Evolutionary conservation across 2,113 vertebrate genomes (phyloP).

Genomic region (Aptenodytes patagonicus): DNA sequence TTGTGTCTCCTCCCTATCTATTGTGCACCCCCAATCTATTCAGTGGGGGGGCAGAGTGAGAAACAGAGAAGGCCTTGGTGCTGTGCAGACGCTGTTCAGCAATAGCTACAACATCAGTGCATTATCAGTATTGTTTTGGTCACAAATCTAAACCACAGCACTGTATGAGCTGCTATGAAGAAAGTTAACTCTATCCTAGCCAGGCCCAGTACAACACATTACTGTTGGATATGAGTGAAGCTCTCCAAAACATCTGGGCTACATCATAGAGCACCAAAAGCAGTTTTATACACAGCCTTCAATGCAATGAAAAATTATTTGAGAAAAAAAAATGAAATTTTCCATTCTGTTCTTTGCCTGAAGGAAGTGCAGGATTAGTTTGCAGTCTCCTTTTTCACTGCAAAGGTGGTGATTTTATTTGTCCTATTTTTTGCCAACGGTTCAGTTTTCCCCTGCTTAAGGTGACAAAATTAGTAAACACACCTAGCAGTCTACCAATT

Average conservation of each 20-base stretch:
- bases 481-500: accelerated
- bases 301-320: not conserved
- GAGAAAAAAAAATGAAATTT: not conserved
- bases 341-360: not conserved
- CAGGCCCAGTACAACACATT: accelerated
- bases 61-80: not conserved
- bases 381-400: not conserved
- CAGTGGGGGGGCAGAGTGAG: accelerated
- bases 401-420: not conserved
- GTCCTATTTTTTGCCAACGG: not conserved
- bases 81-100: not conserved
- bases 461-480: not conserved
- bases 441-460: not conserved
- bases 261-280: accelerated
- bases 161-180: not conserved
- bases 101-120: not conserved
- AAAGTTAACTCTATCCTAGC: not conserved
- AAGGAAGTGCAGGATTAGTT: not conserved
- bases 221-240: not conserved
- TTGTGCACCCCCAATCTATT: not conserved
- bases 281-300: not conserved
- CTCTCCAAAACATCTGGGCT: not conserved
- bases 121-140: not conserved
- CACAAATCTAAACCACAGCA: not conserved
- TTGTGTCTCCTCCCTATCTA: not conserved